These are phyloP conservation scores for Ceriagrion tenellum DNA, from an alignment of 2,888 invertebrate genomes.

Conservation along the genomic window DNA sequence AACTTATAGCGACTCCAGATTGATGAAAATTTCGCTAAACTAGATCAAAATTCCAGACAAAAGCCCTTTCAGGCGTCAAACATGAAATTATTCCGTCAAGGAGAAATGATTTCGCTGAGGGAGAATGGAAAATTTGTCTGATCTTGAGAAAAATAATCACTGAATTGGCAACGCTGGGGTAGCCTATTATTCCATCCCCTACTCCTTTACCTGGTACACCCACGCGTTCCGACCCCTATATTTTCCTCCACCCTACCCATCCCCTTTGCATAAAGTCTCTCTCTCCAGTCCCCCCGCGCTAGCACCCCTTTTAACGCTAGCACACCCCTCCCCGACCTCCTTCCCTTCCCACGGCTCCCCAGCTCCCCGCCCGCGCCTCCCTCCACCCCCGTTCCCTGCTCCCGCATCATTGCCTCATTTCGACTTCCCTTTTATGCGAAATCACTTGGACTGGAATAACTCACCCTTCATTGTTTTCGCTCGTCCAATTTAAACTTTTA, in stretches of 20 bases:
- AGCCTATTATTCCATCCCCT: background rate
- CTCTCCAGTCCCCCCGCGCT: background rate
- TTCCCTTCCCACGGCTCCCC: background rate
- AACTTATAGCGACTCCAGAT: background rate
- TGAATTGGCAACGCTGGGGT: background rate
- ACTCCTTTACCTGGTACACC: too few species aligned
- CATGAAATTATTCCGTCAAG: background rate
- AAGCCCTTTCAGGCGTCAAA: background rate
- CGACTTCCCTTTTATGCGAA: slow-evolving; percentile 50
- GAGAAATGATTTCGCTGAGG: background rate
- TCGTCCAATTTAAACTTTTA: slow-evolving; percentile 67
- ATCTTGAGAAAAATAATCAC: slow-evolving; percentile 35
- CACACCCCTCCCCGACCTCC: background rate
- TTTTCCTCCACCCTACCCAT: too few species aligned
- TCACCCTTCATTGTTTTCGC: slow-evolving; percentile 62
- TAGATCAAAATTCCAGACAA: slow-evolving; percentile 26
- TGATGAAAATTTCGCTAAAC: slow-evolving; percentile 35
- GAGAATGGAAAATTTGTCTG: slow-evolving; percentile 15
- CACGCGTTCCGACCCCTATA: too few species aligned
- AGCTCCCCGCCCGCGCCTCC: background rate
- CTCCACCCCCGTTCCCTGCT: background rate
- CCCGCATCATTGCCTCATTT: slow-evolving; percentile 62
- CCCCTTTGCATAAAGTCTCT: background rate
- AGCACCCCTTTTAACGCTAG: background rate
- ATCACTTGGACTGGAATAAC: slow-evolving; percentile 63